A percentile compares a stretch with the other conserved stretches of the same genome.
Evolutionary conservation across 2,888 invertebrate genomes (phyloP).

Genomic region (Lepidonotus clava): DNA sequence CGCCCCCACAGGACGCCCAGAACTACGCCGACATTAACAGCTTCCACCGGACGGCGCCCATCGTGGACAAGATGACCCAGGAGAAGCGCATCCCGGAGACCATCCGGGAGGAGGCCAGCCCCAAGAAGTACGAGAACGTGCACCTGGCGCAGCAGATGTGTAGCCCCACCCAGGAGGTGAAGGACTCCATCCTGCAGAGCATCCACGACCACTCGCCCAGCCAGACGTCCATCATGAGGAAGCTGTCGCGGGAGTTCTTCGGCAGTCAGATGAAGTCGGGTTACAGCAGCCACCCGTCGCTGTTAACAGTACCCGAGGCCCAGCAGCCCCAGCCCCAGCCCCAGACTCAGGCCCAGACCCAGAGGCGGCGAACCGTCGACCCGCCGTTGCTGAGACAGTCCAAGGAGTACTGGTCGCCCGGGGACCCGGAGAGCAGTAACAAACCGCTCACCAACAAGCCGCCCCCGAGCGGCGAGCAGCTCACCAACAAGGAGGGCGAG

Average conservation of each 20-base stretch:
- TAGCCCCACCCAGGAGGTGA: constrained; percentile 25
- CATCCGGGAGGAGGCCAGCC: constrained; percentile 22
- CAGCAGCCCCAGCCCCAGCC: background rate
- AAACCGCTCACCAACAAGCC: constrained; percentile 57
- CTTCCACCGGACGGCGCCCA: constrained; percentile 5
- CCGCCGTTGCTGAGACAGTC: constrained; percentile 36
- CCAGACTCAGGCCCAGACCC: background rate
- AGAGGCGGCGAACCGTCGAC: background rate
- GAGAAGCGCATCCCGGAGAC: constrained; percentile 53
- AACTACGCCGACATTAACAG: constrained; percentile 38
- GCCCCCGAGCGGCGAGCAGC: constrained; percentile 62
- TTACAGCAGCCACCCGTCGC: constrained; percentile 11
- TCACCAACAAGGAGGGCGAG: constrained; percentile 11
- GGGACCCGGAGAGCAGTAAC: background rate
- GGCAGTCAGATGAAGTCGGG: constrained; percentile 57
- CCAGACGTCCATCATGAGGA: constrained; percentile 73
- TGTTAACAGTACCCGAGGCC: background rate
- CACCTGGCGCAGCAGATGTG: background rate
- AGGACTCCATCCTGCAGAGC: constrained; percentile 47
- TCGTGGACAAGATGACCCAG: constrained; percentile 52
- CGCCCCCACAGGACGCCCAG: background rate
- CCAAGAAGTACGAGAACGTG: background rate
- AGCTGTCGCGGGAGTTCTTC: constrained; percentile 75
- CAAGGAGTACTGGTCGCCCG: constrained; percentile 52
- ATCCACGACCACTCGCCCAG: constrained; percentile 65